phyloP scores from a whole-genome alignment of 2,888 invertebrate genomes.

The Papilio elwesi region DNA sequence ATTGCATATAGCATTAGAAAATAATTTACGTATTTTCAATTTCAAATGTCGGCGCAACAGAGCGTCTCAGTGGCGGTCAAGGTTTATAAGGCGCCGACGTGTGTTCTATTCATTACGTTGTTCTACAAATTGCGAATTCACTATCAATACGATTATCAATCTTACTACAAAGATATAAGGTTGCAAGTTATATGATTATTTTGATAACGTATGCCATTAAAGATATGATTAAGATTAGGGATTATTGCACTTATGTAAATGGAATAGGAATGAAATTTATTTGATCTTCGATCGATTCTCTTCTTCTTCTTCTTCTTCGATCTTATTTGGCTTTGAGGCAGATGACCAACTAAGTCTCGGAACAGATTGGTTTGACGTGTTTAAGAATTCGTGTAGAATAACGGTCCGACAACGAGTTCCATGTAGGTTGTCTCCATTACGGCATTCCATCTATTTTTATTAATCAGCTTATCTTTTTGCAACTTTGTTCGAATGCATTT shows the following conservation, averaged over 20 bases:
- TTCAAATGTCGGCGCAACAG: conserved; percentile 18
- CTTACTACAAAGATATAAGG: not conserved
- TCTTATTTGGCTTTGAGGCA: conserved; percentile 5
- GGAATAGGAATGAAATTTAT: conserved; percentile 11
- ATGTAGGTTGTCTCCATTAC: not conserved
- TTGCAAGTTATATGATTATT: not conserved
- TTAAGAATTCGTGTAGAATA: not conserved
- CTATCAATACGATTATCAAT: not conserved
- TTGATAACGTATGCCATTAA: not conserved
- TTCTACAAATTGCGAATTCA: conserved; percentile 1
- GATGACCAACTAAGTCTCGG: conserved; percentile 3
- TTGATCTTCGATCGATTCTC: too few species aligned
- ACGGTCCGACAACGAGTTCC: not conserved
- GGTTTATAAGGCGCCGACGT: conserved; percentile 34
- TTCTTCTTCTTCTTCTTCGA: too few species aligned
- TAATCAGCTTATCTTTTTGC: not conserved
- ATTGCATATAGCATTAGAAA: not conserved
- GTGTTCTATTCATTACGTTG: conserved; percentile 26
- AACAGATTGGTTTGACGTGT: conserved; percentile 6
- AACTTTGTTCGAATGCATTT: not conserved
- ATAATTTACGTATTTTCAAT: conserved; percentile 14
- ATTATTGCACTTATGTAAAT: conserved; percentile 26
- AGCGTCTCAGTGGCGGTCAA: conserved; percentile 29
- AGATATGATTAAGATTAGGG: not conserved
- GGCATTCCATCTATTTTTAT: not conserved